These are phyloP conservation scores for Kryphioiulus occultus DNA, from an alignment of 2,888 invertebrate species.

Conservation along the genomic window DNA sequence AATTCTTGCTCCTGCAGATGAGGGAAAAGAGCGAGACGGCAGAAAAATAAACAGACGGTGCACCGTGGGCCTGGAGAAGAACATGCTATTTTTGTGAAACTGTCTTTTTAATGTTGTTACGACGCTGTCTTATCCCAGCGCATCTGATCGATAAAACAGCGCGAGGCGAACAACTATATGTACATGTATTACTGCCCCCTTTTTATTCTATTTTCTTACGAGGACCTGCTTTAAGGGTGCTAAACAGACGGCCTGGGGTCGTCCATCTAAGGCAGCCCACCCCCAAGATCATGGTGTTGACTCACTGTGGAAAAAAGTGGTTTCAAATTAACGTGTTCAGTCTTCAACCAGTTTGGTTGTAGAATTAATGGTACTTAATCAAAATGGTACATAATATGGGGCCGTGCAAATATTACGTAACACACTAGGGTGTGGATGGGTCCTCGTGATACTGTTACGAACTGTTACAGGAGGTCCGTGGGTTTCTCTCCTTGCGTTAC, in stretches of 20 bases:
- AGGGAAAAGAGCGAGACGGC: neutral
- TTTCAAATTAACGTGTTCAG: too few relatives aligned
- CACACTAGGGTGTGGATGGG: too few relatives aligned
- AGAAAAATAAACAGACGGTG: constrained; percentile 14
- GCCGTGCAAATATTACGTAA: too few relatives aligned
- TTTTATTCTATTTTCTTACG: neutral
- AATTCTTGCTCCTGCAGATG: neutral
- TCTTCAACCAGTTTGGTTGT: too few relatives aligned
- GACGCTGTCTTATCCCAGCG: neutral
- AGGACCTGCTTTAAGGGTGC: neutral
- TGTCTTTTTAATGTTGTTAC: constrained; percentile 35
- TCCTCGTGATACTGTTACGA: too few relatives aligned
- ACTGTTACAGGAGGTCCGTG: too few relatives aligned
- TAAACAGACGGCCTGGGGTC: neutral
- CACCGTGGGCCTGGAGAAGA: neutral
- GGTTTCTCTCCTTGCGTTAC: too few relatives aligned
- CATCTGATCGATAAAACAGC: neutral
- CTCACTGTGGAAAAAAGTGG: neutral
- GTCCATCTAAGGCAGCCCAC: too few relatives aligned
- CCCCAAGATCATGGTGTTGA: too few relatives aligned
- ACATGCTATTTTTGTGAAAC: constrained; percentile 1
- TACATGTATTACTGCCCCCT: neutral
- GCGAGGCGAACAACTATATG: neutral
- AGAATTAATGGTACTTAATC: too few relatives aligned
- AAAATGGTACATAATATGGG: too few relatives aligned